Conservation (phyloP, 2,113 vertebrate genomes). For the Rhea americana region DNA sequence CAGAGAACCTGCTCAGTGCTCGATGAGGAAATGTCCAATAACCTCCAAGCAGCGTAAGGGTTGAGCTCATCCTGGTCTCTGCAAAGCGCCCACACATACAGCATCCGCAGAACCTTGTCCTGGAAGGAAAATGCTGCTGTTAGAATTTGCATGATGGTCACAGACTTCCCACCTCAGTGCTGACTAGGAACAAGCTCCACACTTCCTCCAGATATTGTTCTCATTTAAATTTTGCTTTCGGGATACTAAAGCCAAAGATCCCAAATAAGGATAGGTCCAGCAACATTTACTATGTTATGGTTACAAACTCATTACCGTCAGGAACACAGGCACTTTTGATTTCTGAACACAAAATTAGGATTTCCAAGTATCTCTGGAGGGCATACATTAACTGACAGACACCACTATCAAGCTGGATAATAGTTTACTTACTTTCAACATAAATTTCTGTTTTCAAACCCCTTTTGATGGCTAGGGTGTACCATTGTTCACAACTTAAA, state of each 20-base stretch:
- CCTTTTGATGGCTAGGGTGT: neutral
- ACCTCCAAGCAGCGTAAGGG: conserved; percentile 90
- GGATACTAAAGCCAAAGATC: neutral
- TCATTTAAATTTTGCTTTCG: neutral
- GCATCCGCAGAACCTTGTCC: conserved; percentile 93
- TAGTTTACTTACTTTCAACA: neutral
- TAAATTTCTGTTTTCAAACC: neutral
- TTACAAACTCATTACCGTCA: neutral
- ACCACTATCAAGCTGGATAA: neutral
- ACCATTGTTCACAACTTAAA: neutral
- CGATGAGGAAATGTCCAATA: conserved; percentile 92
- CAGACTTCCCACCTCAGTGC: neutral
- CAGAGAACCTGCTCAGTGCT: conserved; percentile 94
- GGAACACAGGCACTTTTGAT: neutral
- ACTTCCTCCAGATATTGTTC: neutral
- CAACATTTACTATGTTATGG: neutral
- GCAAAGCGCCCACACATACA: conserved; percentile 96
- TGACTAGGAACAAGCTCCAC: neutral
- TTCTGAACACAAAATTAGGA: neutral
- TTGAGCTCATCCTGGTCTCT: conserved; percentile 94
- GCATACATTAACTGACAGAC: neutral
- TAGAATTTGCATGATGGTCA: neutral
- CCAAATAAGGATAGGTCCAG: neutral
- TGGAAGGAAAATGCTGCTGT: conserved; percentile 13
- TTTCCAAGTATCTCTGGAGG: neutral